Base-by-base conservation (phyloP, 2,797 vertebrate genomes). In the Acestrorhynchus altus region DNA sequence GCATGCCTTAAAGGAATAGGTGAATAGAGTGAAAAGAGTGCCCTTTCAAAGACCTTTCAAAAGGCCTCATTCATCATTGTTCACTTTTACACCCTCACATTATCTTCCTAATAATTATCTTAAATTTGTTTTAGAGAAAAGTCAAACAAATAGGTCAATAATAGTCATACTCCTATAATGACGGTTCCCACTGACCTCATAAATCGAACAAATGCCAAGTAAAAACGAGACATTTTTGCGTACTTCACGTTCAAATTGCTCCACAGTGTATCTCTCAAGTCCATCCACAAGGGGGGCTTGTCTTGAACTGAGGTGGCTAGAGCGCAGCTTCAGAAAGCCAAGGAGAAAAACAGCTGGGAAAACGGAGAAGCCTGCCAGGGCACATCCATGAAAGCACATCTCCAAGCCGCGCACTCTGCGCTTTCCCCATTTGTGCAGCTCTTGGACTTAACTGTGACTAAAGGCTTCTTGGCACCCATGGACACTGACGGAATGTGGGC, bases 371-470 rank as follows among this genome's bases (percentile, higher is more conserved):
- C 18, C 46, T 68, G 64, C 64, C 54, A 79, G 64, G 51, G 66
- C 57, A 68, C 51, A 26, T 54, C 66, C 4, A 39, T 64, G 56
- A 56, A 64, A 72, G 60, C 9, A 44, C 65, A 74, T 61, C 65
- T 70, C 49, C 13, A 1, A 40, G 44, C 31, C 31, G 64, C 71
- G 28, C 57, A 63, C 49, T 35, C 52, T 64, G 18, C 49, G 22
- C 49, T 47, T 64, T 56, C 40, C 40, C 28, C 11, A 63, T 28
- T 35, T 31, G 39, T 31, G 52, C 78, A 12, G 57, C 57, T 49
- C 59, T 11, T 26, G 8, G 49, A 59, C 47, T 70, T 44, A 54
- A 75, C 78, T 57, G 57, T 70, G 77, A 79, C 72, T 79, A 61
- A 61, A 69, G 56, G 47, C 26, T 49, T 13, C 39, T 54, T 69